A percentile compares a stretch with the other conserved stretches of the same genome.
Conservation (phyloP, 2,888 invertebrate genomes). For the Norana najaformis region DNA sequence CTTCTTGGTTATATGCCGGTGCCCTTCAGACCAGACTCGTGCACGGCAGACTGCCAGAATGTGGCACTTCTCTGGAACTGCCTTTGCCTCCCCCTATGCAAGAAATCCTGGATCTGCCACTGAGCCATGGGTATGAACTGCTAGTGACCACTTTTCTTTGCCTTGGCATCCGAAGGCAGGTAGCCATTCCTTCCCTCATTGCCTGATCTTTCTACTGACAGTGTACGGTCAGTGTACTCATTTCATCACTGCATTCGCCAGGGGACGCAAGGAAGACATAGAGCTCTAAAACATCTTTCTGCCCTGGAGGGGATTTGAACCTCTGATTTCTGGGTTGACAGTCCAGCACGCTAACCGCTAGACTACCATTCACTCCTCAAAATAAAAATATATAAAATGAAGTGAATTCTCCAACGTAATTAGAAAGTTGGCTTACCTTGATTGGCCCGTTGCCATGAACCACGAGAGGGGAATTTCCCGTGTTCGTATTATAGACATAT, state of each 20-base stretch:
- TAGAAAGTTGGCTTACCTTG: slow-evolving; percentile 64
- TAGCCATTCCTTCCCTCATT: not conserved
- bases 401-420: too few relatives aligned
- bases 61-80: too few relatives aligned
- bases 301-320: not conserved
- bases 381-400: not conserved
- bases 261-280: not conserved
- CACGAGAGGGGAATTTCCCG: slow-evolving; percentile 79
- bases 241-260: not conserved
- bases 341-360: not conserved
- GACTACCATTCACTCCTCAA: not conserved
- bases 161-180: not conserved
- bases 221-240: not conserved
- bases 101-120: too few relatives aligned
- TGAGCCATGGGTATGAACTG: not conserved
- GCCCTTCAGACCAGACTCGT: too few relatives aligned
- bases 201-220: not conserved
- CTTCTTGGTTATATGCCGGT: too few relatives aligned
- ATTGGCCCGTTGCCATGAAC: slow-evolving; percentile 93
- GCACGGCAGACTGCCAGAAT: too few relatives aligned
- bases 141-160: not conserved
- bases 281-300: not conserved
- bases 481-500: slow-evolving; percentile 73
- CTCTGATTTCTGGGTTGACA: not conserved
- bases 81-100: too few relatives aligned